A percentile compares a stretch with the other conserved stretches of the same genome.
Conservation (phyloP, 2,888 invertebrate species). For the Cantharis rustica region DNA sequence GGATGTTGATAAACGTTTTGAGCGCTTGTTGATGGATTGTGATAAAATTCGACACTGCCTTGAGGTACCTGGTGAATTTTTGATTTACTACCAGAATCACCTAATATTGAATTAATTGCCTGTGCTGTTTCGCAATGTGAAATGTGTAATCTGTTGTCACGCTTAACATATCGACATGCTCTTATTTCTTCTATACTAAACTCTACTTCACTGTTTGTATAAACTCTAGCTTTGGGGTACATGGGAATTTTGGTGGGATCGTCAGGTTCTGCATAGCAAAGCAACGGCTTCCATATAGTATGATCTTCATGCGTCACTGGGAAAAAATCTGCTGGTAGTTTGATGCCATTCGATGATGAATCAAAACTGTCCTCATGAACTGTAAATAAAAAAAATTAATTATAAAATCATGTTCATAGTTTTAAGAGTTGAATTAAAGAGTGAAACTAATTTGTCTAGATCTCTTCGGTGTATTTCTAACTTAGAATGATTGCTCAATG, state of each 20-base stretch:
- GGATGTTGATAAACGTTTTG: neutral
- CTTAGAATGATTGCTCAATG: too few species aligned
- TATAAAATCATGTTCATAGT: neutral
- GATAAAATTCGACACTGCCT: slow-evolving; percentile 6
- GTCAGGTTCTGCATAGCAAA: slow-evolving; percentile 66
- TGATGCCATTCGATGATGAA: slow-evolving; percentile 41
- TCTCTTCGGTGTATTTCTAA: too few species aligned
- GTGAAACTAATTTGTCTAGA: too few species aligned
- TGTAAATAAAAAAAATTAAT: slow-evolving; percentile 43
- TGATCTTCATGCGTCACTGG: slow-evolving; percentile 58
- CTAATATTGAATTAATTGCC: slow-evolving; percentile 38
- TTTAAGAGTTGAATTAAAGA: neutral
- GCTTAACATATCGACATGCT: slow-evolving; percentile 61
- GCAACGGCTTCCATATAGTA: slow-evolving; percentile 59
- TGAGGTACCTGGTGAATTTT: slow-evolving; percentile 7
- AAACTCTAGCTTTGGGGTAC: slow-evolving; percentile 72
- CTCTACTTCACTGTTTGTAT: slow-evolving; percentile 65
- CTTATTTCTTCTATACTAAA: slow-evolving; percentile 80
- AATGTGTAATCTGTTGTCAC: slow-evolving; percentile 24
- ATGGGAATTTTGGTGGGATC: slow-evolving; percentile 67
- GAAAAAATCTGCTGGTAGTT: slow-evolving; percentile 35
- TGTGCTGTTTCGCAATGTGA: slow-evolving; percentile 37
- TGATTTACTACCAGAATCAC: slow-evolving; percentile 12
- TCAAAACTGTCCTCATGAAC: slow-evolving; percentile 68
- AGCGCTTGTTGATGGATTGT: neutral